Evolutionary conservation across 2,888 invertebrate species (phyloP).

Genomic region (Toxonevra muliebris): DNA sequence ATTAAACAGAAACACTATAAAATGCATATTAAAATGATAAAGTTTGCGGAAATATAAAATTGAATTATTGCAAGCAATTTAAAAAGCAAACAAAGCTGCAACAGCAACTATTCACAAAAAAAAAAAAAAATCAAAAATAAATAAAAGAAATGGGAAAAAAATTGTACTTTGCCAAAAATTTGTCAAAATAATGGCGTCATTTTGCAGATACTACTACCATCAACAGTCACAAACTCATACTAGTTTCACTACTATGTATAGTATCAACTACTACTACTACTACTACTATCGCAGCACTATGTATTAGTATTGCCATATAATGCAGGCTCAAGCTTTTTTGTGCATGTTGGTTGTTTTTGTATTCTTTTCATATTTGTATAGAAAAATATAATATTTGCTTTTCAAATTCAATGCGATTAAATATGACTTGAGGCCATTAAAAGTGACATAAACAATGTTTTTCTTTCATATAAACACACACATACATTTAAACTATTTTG

Average conservation of each 20-base stretch:
- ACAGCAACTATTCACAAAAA: constrained; percentile 32
- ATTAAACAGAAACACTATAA: constrained; percentile 8
- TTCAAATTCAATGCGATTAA: constrained; percentile 22
- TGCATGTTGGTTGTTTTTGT: too few relatives aligned
- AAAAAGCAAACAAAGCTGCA: constrained; percentile 44
- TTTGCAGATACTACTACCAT: constrained; percentile 41
- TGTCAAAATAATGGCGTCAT: constrained; percentile 60
- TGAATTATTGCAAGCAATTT: constrained; percentile 59
- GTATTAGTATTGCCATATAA: too few relatives aligned
- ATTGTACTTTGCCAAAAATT: constrained; percentile 55
- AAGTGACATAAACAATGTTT: constrained; percentile 18
- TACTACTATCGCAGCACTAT: too few relatives aligned
- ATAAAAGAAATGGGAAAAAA: constrained; percentile 20
- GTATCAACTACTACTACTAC: too few relatives aligned
- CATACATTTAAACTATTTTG: too few relatives aligned
- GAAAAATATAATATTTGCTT: constrained; percentile 22
- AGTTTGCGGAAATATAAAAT: constrained; percentile 57
- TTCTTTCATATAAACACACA: too few relatives aligned
- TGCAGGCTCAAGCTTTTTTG: too few relatives aligned
- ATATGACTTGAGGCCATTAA: constrained; percentile 26
- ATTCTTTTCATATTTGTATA: neutral
- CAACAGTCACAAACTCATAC: too few relatives aligned
- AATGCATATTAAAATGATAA: constrained; percentile 40
- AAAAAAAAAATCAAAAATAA: constrained; percentile 23
- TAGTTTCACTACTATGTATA: too few relatives aligned